Conservation (phyloP, 2,888 invertebrate species). For the Megastigmus dorsalis region DNA sequence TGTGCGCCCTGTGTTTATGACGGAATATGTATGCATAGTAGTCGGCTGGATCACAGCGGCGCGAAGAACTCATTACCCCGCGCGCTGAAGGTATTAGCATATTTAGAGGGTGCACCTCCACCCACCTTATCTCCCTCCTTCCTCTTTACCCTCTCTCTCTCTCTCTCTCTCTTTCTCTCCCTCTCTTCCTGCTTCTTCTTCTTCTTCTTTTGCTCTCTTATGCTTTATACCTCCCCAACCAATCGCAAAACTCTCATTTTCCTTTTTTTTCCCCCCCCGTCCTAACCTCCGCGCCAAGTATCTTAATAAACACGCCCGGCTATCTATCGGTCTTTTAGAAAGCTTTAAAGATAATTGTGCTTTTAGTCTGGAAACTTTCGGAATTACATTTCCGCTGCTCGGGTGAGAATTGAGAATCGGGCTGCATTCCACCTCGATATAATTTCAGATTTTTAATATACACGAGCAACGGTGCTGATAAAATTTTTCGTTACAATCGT, state of each 20-base stretch:
- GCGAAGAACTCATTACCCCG: slow-evolving; percentile 72
- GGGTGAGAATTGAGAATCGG: no score
- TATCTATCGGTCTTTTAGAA: not conserved
- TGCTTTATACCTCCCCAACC: slow-evolving; percentile 13
- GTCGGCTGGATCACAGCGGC: slow-evolving; percentile 64
- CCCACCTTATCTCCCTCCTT: slow-evolving; percentile 48
- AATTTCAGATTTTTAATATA: no score
- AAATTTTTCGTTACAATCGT: no score
- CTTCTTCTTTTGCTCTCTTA: slow-evolving; percentile 3
- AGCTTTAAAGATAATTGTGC: slow-evolving; percentile 19
- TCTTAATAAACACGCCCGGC: slow-evolving; percentile 20
- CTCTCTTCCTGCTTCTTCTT: not conserved
- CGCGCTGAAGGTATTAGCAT: slow-evolving; percentile 71
- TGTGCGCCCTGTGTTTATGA: slow-evolving; percentile 70
- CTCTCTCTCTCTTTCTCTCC: slow-evolving; percentile 12
- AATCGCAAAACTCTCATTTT: slow-evolving; percentile 35
- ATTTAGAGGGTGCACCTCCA: slow-evolving; percentile 69
- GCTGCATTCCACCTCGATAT: no score
- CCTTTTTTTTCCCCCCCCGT: not conserved
- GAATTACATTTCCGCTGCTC: not conserved
- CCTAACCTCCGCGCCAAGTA: slow-evolving; percentile 7
- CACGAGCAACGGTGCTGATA: no score
- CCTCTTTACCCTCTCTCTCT: slow-evolving; percentile 51
- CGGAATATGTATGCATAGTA: slow-evolving; percentile 73
- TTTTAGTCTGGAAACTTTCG: not conserved